Evolutionary conservation across 2,113 vertebrate species (phyloP), one percentile per base, ranked within the genome.

Genomic region (Heterochromis multidens): DNA sequence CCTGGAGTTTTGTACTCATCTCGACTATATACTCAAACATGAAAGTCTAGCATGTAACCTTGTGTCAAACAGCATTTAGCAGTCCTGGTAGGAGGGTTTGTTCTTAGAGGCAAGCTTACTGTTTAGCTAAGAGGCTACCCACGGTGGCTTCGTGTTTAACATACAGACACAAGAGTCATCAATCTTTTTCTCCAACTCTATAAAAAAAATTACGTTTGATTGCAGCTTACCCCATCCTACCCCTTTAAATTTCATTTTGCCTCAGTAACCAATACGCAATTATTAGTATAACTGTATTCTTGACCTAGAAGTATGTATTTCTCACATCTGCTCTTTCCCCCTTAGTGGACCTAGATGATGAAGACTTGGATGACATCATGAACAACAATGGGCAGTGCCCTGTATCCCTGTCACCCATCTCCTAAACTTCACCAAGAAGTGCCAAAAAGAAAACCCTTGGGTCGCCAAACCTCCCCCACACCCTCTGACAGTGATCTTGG

Each of bases 321-420:
- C 21, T 83, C 29, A 86, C 74, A 43, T 85, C 49, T 85, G 11
- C 14, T 80, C 13, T 63, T 58, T 60, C 58, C 79, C 74, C 78
- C 76, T 17, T 89, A 97, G 96, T 97, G 91, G 96, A 96, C 60
- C 82, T 97, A 82, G 96, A 95, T 1, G 96, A 97, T 8, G 95
- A 96, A 90, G 95, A 96, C 72, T 60, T 96, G 92, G 96, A 96
- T 27, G 95, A 96, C 88, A 94, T 96, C 85, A 96, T 96, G 95
- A 97, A 96, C 93, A 96, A 96, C 91, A 96, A 96, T 17, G 89
- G 95, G 33, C 95, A 93, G 87, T 96, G 95, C 89, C 94, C 96
- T 3, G 91, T 95, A 2, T 92, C 95, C 67, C 85, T 95, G 77
- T 96, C 95, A 33, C 94, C 95, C 19, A 90, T 96, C 85, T 95